Base-by-base conservation (phyloP, 2,888 invertebrate species). In the Balanococcus diminutus region DNA sequence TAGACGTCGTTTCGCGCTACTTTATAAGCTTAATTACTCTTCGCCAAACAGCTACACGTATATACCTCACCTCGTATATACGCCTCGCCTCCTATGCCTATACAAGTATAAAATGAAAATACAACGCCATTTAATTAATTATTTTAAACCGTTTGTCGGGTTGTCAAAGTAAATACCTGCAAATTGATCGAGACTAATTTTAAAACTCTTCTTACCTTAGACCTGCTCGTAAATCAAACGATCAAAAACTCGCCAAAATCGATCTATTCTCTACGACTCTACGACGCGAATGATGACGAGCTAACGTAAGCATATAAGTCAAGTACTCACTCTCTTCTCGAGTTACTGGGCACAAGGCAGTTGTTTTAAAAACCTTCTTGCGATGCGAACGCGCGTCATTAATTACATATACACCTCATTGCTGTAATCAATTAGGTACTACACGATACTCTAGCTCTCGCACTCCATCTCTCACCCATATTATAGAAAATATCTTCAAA, bases 1-100 rank as follows among this genome's bases (percentile, higher is more conserved):
- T 84, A 16, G 46, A 84, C 67, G 84, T 67, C 79, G n/a, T 22
- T 67, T 83, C 32, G 75, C 75, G 75, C 25, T 36, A 28, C 22
- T 22, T 67, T 32, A 51, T 51, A 51, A 3, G 51, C 51, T 75
- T 75, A 75, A 75, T 75, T 75, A 75, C 75, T 32, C 32, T 67
- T 28, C 16, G n/a, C 25, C 75, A 31, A 25, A 67, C 19, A 19
- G 42, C 11, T 8, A 11, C 11, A 42, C 42, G 42, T 42, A 42
- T 5, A 42, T n/a, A n/a, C n/a, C n/a, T n/a, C n/a, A n/a, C n/a
- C n/a, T n/a, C 42, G 42, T 42, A 42, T 14, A 11, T 42, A 42
- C 42, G 11, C 14, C 4, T 14, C 42, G 8, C 8, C 42, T 9
- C 11, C 8, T 14, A 5, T 5, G 14, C 42, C 42, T 36, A 42